Evolutionary conservation across 2,888 invertebrate genomes (phyloP).

Genomic region (Trissonchulus sp.): DNA sequence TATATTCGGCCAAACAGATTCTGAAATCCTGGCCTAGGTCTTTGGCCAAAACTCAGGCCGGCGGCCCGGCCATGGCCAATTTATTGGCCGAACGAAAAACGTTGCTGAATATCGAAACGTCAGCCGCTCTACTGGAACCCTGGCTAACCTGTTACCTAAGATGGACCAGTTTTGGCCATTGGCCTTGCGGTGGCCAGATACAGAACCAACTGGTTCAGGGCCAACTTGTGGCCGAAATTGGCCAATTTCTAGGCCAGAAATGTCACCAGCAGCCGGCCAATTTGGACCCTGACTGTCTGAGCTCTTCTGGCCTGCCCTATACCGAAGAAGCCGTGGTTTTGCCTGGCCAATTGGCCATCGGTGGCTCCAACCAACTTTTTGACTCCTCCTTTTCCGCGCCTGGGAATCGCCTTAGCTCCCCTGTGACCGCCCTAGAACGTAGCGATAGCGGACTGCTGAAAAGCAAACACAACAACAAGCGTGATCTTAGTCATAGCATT

Average conservation of each 20-base stretch:
- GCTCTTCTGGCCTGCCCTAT: not conserved
- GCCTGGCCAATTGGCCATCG: not conserved
- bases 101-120: not conserved
- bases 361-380: not conserved
- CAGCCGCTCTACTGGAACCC: not conserved
- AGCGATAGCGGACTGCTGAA: too few species aligned
- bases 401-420: too few species aligned
- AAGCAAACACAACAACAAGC: too few species aligned
- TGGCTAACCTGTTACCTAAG: not conserved
- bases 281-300: not conserved
- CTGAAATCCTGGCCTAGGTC: too few species aligned
- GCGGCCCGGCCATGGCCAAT: not conserved
- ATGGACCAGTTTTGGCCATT: not conserved
- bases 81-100: not conserved
- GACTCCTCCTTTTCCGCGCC: too few species aligned
- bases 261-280: not conserved
- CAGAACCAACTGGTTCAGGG: not conserved
- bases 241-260: not conserved
- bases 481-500: too few species aligned
- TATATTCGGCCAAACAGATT: conserved; percentile 56
- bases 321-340: not conserved
- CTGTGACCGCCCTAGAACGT: too few species aligned
- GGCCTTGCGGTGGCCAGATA: not conserved
- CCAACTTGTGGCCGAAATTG: not conserved
- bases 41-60: not conserved